Conservation (phyloP, 2,888 invertebrate species). For the Chrysomela aeneicollis region DNA sequence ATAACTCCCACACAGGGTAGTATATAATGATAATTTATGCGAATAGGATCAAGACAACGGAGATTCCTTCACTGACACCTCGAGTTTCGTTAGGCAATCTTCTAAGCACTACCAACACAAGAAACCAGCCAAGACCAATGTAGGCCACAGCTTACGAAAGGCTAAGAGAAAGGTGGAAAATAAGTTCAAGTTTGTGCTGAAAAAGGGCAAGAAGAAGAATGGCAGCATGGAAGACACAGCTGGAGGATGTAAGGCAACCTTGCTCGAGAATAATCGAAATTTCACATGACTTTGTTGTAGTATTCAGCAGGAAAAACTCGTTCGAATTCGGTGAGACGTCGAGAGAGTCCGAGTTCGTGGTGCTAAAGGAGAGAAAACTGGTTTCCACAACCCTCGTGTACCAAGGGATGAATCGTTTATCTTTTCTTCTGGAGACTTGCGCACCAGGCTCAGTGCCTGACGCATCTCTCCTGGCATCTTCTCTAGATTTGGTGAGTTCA, state of each 20-base stretch:
- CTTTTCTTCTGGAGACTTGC: conserved; percentile 93
- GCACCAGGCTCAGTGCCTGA: conserved; percentile 97
- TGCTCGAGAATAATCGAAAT: not conserved
- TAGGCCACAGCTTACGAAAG: conserved; percentile 76
- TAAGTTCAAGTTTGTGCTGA: conserved; percentile 83
- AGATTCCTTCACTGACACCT: conserved; percentile 60
- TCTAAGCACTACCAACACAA: conserved; percentile 62
- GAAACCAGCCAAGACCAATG: conserved; percentile 59
- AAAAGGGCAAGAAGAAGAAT: conserved; percentile 87
- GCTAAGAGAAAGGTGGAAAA: conserved; percentile 91
- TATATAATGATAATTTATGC: no score
- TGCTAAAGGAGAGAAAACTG: conserved; percentile 85
- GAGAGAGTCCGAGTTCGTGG: conserved; percentile 86
- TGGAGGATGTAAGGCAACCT: conserved; percentile 71
- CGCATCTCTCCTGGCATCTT: conserved; percentile 91
- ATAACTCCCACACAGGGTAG: no score
- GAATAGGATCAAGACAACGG: conserved; percentile 59
- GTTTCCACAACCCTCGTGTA: conserved; percentile 81
- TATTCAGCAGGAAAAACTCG: conserved; percentile 82
- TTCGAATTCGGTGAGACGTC: conserved; percentile 82
- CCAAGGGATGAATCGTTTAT: conserved; percentile 89
- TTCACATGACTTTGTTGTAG: conserved; percentile 54
- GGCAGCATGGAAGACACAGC: conserved; percentile 87
- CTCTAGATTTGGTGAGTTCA: conserved; percentile 85
- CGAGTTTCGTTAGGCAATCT: conserved; percentile 60